Conservation (phyloP, 2,888 invertebrate genomes). For the Deilephila elpenor region DNA sequence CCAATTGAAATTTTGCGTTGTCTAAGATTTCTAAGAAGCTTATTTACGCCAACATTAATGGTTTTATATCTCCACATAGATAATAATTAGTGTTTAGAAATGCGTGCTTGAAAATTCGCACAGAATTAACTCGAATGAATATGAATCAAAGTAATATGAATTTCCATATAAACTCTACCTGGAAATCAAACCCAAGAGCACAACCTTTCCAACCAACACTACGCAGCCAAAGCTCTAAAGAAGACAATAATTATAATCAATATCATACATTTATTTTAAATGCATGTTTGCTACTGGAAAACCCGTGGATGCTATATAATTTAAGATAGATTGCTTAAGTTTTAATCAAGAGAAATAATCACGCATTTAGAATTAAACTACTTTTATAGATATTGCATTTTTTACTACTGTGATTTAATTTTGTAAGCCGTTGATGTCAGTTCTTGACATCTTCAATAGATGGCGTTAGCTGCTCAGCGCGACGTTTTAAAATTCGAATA, state of each 20-base stretch:
- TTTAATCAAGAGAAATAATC: slow-evolving; percentile 1
- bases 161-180: too few species aligned
- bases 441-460: slow-evolving; percentile 1
- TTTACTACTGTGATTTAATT: slow-evolving; percentile 9
- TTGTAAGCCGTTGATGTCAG: background rate
- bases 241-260: background rate
- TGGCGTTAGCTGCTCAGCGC: background rate
- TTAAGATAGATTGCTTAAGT: background rate
- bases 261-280: background rate
- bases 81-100: too few species aligned
- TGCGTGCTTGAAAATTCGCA: too few species aligned
- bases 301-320: background rate
- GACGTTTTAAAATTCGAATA: background rate
- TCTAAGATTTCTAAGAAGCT: too few species aligned
- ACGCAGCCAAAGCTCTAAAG: too few species aligned
- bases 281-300: background rate
- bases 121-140: too few species aligned
- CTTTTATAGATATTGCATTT: slow-evolving; percentile 6
- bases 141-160: too few species aligned
- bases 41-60: too few species aligned
- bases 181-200: too few species aligned
- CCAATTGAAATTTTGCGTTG: too few species aligned
- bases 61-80: too few species aligned
- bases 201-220: too few species aligned
- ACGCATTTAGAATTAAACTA: slow-evolving; percentile 1